These are phyloP conservation scores for Bombus picipes DNA, from an alignment of 1,140 invertebrate species.

Conservation along the genomic window DNA sequence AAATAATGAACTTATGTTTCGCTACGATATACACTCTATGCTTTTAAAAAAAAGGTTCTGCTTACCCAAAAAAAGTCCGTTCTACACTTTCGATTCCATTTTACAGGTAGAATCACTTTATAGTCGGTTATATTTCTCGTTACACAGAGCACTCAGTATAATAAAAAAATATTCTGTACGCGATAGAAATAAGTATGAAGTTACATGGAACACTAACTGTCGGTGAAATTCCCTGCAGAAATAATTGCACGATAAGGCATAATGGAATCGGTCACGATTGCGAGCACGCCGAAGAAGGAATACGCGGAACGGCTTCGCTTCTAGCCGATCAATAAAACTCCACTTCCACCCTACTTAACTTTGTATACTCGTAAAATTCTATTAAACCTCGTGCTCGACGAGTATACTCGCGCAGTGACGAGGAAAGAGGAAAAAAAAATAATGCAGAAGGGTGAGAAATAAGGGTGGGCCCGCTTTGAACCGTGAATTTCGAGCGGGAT, in stretches of 20 bases:
- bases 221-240: too few species aligned
- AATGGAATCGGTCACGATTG: constrained; percentile 15
- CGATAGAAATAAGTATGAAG: background rate
- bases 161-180: background rate
- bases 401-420: background rate
- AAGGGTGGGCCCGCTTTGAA: constrained; percentile 9
- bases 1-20: background rate
- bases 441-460: background rate
- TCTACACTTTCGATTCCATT: too few species aligned
- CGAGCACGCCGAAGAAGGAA: background rate
- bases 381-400: constrained; percentile 41
- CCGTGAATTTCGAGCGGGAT: constrained; percentile 31
- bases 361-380: constrained; percentile 53
- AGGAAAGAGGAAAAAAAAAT: background rate
- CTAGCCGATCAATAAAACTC: constrained; percentile 37
- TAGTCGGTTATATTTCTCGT: too few species aligned
- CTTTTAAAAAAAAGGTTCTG: background rate
- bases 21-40: background rate
- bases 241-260: constrained; percentile 23
- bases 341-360: constrained; percentile 52
- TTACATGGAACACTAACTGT: background rate
- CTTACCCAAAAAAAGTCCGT: too few species aligned
- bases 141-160: background rate
- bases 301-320: background rate
- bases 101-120: too few species aligned